Percentiles rank a stretch among this genome's conserved stretches.
These are phyloP conservation scores for Candoia aspera DNA, from an alignment of 2,113 vertebrate species.

Conservation along the genomic window DNA sequence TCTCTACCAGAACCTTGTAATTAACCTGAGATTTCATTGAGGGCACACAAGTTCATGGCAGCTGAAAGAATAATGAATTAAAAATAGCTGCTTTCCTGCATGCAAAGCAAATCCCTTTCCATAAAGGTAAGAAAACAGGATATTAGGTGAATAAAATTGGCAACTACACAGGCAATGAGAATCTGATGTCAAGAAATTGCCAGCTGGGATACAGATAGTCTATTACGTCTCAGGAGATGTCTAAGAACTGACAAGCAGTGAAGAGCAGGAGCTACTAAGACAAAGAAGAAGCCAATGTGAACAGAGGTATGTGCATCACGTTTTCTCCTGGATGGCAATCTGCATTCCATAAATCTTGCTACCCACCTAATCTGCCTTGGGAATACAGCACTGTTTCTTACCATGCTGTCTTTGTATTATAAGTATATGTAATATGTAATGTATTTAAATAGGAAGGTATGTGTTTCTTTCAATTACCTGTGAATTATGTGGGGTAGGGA, in stretches of 20 bases:
- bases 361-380: not conserved
- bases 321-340: not conserved
- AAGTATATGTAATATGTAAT: not conserved
- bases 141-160: constrained; percentile 30
- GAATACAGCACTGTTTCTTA: not conserved
- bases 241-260: not conserved
- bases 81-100: not conserved
- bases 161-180: not conserved
- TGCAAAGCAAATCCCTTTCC: not conserved
- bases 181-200: not conserved
- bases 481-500: not conserved
- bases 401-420: not conserved
- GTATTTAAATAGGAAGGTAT: not conserved
- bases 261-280: not conserved
- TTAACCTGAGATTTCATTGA: constrained; percentile 42
- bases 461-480: not conserved
- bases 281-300: not conserved
- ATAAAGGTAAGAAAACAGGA: not conserved
- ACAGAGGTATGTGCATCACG: not conserved
- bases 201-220: constrained; percentile 14
- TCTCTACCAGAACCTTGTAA: constrained; percentile 27
- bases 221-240: not conserved
- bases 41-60: constrained; percentile 1
- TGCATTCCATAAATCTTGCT: not conserved
- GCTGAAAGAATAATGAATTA: constrained; percentile 2